These are phyloP conservation scores for Megaustenia siamemsis DNA, from an alignment of 2,888 invertebrate species.

Conservation along the genomic window DNA sequence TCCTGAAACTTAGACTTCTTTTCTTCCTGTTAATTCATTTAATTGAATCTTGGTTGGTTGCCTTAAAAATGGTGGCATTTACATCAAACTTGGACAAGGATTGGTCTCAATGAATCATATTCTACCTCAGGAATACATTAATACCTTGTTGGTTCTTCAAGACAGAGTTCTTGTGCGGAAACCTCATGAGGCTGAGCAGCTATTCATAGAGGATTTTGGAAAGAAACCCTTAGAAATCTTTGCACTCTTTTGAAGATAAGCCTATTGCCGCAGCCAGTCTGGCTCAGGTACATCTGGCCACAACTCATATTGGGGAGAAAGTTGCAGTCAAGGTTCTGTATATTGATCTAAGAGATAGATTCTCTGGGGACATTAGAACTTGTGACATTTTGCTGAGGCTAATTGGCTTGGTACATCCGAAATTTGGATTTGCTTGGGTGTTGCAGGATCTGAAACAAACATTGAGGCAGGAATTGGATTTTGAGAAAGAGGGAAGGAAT, in stretches of 20 bases:
- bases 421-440: constrained; percentile 88
- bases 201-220: constrained; percentile 87
- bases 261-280: constrained; percentile 89
- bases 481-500: constrained; percentile 86
- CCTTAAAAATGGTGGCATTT: constrained; percentile 87
- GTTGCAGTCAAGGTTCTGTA: constrained; percentile 88
- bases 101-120: constrained; percentile 88
- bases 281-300: constrained; percentile 84
- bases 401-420: constrained; percentile 85
- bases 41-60: constrained; percentile 85
- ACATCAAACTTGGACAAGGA: constrained; percentile 88
- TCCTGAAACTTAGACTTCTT: too few species aligned
- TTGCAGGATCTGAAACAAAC: constrained; percentile 85
- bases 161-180: constrained; percentile 79
- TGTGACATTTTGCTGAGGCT: constrained; percentile 85
- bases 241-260: constrained; percentile 83
- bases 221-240: constrained; percentile 84
- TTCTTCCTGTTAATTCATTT: too few species aligned
- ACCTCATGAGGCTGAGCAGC: constrained; percentile 82
- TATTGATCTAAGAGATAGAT: constrained; percentile 86
- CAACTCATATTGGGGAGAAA: constrained; percentile 83
- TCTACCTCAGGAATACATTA: constrained; percentile 86
- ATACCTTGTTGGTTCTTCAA: constrained; percentile 82
- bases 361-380: constrained; percentile 86
- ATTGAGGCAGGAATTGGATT: constrained; percentile 86